A percentile compares a stretch with the other conserved stretches of the same genome.
Evolutionary conservation across 2,113 vertebrate genomes (phyloP).

Genomic region (Petroica traversi): DNA sequence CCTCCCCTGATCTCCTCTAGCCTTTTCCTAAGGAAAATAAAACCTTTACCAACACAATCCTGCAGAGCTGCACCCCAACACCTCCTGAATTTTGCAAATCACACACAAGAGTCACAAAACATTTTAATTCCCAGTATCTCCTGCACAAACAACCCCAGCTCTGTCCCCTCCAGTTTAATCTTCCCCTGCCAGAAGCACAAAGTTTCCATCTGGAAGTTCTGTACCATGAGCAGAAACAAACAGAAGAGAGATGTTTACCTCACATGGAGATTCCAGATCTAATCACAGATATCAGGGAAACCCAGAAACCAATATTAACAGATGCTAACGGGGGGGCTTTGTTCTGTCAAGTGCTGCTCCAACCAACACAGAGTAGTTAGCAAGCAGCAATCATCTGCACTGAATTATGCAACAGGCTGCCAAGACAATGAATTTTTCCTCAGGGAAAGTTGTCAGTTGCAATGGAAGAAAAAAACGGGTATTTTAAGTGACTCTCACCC

Average conservation of each 20-base stretch:
- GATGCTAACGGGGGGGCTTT: neutral
- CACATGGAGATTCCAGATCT: fast-evolving
- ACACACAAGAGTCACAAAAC: neutral
- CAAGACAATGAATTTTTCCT: neutral
- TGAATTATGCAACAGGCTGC: neutral
- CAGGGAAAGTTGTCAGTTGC: neutral
- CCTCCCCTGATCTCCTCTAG: no score
- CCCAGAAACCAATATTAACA: neutral
- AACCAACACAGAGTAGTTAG: neutral
- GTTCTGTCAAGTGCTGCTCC: neutral
- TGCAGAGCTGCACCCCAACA: neutral
- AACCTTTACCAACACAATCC: neutral
- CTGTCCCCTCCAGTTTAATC: neutral
- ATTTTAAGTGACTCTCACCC: neutral
- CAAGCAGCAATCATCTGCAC: neutral
- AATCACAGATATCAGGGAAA: neutral
- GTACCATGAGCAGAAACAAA: neutral
- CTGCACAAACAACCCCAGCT: neutral
- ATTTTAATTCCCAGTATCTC: fast-evolving
- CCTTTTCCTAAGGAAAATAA: neutral
- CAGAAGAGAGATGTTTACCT: neutral
- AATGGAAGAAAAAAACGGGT: neutral
- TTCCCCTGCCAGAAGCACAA: neutral
- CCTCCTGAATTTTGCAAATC: neutral
- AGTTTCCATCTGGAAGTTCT: neutral